These are phyloP conservation scores for Neomonachus schauinslandi DNA, from an alignment of 2,113 vertebrate species.

Conservation along the genomic window DNA sequence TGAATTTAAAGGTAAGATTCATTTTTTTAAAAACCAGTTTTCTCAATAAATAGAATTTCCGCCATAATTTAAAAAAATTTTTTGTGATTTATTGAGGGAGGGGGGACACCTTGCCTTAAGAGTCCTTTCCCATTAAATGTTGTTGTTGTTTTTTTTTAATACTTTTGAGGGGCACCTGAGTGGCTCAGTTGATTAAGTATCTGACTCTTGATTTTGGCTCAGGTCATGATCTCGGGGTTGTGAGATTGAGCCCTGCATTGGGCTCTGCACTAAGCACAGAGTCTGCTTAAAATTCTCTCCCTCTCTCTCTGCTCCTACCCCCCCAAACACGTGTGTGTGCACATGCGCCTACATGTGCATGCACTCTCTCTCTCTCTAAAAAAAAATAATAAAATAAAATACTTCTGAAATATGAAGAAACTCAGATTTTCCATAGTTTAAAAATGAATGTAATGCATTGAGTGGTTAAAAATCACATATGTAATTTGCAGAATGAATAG, in stretches of 20 bases:
- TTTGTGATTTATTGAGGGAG: not conserved
- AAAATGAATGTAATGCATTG: not conserved
- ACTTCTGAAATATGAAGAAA: not conserved
- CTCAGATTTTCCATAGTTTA: not conserved
- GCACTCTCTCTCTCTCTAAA: not conserved
- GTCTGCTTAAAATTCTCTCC: not conserved
- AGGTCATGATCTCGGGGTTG: not conserved
- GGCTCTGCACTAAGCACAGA: not conserved
- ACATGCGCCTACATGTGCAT: not conserved
- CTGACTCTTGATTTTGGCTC: not conserved
- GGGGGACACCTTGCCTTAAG: not conserved
- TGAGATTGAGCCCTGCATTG: not conserved
- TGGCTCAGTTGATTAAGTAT: not conserved
- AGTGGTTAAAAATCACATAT: not conserved
- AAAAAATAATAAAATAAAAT: not conserved
- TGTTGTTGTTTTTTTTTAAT: not conserved
- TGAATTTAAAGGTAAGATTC: slow-evolving; percentile 84
- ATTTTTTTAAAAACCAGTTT: not conserved
- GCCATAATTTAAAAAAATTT: not conserved
- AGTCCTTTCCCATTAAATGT: not conserved
- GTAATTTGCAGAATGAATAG: not conserved
- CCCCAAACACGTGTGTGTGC: not conserved
- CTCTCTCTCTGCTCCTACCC: not conserved
- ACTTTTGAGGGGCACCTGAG: not conserved
- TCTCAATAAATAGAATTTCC: not conserved